Percentiles rank a stretch among this genome's conserved stretches.
These are phyloP conservation scores for Falco concolor DNA, from an alignment of 2,797 vertebrate genomes.

Conservation along the genomic window DNA sequence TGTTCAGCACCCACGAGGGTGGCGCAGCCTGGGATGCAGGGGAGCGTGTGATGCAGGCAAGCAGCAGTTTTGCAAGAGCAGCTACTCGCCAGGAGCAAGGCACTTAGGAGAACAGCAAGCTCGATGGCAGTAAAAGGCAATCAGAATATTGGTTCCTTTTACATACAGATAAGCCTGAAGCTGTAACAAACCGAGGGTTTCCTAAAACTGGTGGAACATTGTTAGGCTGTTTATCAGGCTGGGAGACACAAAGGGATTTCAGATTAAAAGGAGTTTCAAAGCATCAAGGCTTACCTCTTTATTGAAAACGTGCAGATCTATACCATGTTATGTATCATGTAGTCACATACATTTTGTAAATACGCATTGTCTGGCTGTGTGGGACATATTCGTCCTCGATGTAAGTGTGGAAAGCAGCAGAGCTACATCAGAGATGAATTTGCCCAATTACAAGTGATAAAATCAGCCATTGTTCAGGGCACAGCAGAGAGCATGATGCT, in stretches of 20 bases:
- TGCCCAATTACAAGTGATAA: not conserved
- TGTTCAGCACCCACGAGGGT: not conserved
- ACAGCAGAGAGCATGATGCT: not conserved
- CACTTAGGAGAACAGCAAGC: not conserved
- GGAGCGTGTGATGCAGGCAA: not conserved
- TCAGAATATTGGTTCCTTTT: constrained; percentile 53
- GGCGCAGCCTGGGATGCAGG: not conserved
- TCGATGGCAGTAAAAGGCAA: not conserved
- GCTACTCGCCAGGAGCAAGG: not conserved
- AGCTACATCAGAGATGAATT: not conserved
- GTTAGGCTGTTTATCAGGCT: constrained; percentile 34
- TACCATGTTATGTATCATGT: not conserved
- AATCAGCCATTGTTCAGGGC: not conserved
- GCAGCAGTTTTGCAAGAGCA: not conserved
- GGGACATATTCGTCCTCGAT: not conserved
- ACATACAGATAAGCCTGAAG: constrained; percentile 22
- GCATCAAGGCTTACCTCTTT: not conserved
- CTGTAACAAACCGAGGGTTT: constrained; percentile 35
- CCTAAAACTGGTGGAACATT: constrained; percentile 9
- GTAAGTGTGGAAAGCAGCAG: not conserved
- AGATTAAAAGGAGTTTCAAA: constrained; percentile 25
- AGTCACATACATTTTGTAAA: not conserved
- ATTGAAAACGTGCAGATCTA: not conserved
- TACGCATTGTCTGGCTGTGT: not conserved
- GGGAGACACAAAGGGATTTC: constrained; percentile 43